phyloP scores from a whole-genome alignment of 2,113 vertebrate species.

The Leucoraja erinaceus region DNA sequence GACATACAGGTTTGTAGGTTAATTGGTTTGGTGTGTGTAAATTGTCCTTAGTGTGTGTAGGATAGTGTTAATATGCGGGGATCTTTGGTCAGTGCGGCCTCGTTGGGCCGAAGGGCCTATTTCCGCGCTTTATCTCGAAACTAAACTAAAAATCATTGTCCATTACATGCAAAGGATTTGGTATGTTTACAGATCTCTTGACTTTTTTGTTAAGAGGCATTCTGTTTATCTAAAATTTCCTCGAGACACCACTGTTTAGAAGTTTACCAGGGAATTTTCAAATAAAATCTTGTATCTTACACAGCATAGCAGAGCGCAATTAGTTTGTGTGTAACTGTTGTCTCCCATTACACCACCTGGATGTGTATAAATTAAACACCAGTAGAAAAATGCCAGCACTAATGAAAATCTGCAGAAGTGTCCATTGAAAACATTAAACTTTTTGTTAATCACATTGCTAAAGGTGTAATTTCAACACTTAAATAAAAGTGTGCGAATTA shows the following conservation, averaged over 20 bases:
- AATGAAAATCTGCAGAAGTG: neutral
- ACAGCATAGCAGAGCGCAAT: neutral
- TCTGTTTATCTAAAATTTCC: neutral
- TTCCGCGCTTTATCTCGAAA: no score
- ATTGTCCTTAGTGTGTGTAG: no score
- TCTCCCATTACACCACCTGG: neutral
- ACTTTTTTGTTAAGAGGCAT: neutral
- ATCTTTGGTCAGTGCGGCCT: no score
- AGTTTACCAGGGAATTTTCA: neutral
- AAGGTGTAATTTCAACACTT: constrained; percentile 4
- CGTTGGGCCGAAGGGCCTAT: no score
- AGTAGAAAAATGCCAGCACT: neutral
- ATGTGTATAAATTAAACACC: neutral
- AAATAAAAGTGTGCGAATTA: constrained; percentile 3
- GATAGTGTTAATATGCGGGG: no score
- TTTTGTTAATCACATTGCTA: neutral
- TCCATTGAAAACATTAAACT: neutral
- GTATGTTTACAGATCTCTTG: neutral
- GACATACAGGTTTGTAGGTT: no score
- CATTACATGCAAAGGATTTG: neutral
- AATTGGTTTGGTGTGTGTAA: no score
- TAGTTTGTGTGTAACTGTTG: neutral
- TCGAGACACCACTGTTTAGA: neutral
- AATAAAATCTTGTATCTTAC: neutral
- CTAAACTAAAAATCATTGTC: neutral